Evolutionary conservation across 2,888 invertebrate genomes (phyloP).

Genomic region (Pristionchus japonicus): DNA sequence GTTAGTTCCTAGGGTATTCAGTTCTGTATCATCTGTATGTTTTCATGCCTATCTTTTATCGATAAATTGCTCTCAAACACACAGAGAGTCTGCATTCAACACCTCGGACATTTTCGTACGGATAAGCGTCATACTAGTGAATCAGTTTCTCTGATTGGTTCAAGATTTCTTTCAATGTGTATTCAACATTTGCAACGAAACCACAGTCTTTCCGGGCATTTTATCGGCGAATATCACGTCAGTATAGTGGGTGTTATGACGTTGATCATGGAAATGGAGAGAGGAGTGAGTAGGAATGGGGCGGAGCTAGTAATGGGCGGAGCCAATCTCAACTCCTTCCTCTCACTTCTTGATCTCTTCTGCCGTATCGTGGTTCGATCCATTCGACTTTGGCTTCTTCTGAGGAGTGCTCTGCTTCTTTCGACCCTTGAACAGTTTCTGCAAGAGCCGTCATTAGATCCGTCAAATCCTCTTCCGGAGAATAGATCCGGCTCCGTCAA

Average conservation of each 20-base stretch:
- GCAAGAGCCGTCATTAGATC: background rate
- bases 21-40: no score
- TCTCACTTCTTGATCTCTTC: conserved; percentile 33
- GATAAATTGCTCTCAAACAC: no score
- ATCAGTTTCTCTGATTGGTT: no score
- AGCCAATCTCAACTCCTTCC: background rate
- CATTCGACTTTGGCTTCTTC: background rate
- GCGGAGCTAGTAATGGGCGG: conserved; percentile 9
- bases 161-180: no score
- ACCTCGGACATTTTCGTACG: no score
- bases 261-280: conserved; percentile 9
- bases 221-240: conserved; percentile 38
- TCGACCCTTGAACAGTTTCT: background rate
- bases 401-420: background rate
- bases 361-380: background rate
- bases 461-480: background rate
- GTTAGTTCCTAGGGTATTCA: no score
- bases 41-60: no score
- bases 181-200: background rate
- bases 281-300: background rate
- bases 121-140: no score
- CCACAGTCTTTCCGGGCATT: background rate
- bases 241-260: conserved; percentile 32
- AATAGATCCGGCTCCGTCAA: background rate
- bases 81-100: no score